Evolutionary conservation across 2,113 vertebrate genomes (phyloP).

Genomic region (Prietella phreatophila): DNA sequence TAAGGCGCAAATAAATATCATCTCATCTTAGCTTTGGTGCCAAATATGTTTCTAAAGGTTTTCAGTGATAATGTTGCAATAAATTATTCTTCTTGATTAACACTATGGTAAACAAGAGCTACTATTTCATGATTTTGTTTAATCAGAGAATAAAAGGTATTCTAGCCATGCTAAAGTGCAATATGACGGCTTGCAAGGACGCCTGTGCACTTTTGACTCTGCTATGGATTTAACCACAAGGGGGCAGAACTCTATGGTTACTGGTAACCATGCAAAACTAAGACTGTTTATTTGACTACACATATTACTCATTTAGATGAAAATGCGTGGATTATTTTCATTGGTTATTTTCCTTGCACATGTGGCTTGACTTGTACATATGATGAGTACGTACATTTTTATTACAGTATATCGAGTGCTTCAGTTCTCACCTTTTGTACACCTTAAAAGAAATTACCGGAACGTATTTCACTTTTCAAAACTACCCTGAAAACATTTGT

Average conservation of each 20-base stretch:
- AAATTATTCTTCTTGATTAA: not conserved
- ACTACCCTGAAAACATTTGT: not conserved
- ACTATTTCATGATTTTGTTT: not conserved
- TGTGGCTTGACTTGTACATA: not conserved
- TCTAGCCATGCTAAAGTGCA: not conserved
- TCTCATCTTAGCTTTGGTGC: not conserved
- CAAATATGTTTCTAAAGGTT: not conserved
- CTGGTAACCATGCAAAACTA: not conserved
- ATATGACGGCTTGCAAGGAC: not conserved
- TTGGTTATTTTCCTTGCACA: too few relatives aligned
- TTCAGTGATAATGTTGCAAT: not conserved
- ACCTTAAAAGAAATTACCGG: not conserved
- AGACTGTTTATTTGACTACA: not conserved
- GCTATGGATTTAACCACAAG: slow-evolving; percentile 18
- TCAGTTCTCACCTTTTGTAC: not conserved
- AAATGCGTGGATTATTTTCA: not conserved
- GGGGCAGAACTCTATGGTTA: slow-evolving; percentile 13
- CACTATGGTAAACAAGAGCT: not conserved
- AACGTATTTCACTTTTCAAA: not conserved
- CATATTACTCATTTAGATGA: not conserved
- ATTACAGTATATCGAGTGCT: not conserved
- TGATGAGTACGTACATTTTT: too few relatives aligned
- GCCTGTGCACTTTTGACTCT: slow-evolving; percentile 7
- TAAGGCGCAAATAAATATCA: slow-evolving; percentile 20
- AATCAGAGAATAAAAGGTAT: not conserved